These are phyloP conservation scores for Takifugu ocellatus DNA, from an alignment of 2,797 vertebrate genomes.

Conservation along the genomic window DNA sequence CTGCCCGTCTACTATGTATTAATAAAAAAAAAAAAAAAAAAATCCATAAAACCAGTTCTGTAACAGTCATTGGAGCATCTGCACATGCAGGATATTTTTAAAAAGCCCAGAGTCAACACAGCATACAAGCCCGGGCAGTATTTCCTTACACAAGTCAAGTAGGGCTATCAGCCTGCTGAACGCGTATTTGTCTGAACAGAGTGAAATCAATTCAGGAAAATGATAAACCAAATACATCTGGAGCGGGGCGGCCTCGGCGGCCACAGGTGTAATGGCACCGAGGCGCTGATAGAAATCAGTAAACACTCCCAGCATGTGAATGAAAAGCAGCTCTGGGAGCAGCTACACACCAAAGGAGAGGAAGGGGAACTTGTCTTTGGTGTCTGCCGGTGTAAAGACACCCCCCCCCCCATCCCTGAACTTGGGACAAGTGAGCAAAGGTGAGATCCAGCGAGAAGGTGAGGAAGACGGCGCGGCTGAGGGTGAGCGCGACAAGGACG, in stretches of 20 bases:
- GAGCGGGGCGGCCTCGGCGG: slow-evolving; percentile 36
- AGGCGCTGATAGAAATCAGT: slow-evolving; percentile 60
- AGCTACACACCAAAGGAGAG: slow-evolving; percentile 8
- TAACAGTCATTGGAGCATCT: neutral
- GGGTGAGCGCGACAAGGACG: slow-evolving; percentile 55
- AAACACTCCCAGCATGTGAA: slow-evolving; percentile 50
- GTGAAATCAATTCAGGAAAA: slow-evolving; percentile 46
- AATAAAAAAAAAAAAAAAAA: slow-evolving; percentile 22
- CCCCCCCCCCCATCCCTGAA: slow-evolving; percentile 31
- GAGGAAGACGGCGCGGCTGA: slow-evolving; percentile 44
- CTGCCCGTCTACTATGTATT: slow-evolving; percentile 33
- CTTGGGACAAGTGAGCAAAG: slow-evolving; percentile 22
- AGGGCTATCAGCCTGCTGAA: slow-evolving; percentile 37
- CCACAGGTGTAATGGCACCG: slow-evolving; percentile 53
- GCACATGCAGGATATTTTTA: slow-evolving; percentile 18
- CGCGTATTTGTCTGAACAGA: slow-evolving; percentile 25
- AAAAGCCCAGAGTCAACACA: slow-evolving; percentile 10
- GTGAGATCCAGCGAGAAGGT: slow-evolving; percentile 41
- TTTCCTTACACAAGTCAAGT: slow-evolving; percentile 44
- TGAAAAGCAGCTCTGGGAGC: slow-evolving; percentile 33
- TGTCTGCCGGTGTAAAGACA: slow-evolving; percentile 23
- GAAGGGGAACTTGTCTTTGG: neutral
- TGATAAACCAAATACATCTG: slow-evolving; percentile 52
- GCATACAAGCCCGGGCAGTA: slow-evolving; percentile 22
- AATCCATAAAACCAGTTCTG: slow-evolving; percentile 16